Conservation (phyloP, 2,888 invertebrate species). For the Heliconius hortense region DNA sequence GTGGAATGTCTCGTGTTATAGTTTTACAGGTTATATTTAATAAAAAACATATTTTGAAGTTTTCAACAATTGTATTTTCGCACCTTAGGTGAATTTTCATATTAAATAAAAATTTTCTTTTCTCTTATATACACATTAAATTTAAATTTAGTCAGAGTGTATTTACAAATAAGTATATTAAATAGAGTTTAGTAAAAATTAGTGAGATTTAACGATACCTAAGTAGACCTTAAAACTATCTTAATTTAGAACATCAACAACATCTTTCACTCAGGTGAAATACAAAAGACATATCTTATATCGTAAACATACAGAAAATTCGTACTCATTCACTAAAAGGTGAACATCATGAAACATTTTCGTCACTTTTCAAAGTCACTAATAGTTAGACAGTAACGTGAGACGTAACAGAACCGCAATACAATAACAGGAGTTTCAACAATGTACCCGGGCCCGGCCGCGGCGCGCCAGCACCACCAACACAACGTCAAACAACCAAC, state of each 20-base stretch:
- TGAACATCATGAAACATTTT: conserved; percentile 60
- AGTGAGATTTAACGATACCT: conserved; percentile 82
- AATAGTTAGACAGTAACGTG: conserved; percentile 54
- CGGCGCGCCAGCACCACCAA: conserved; percentile 17
- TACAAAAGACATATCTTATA: conserved; percentile 64
- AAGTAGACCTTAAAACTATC: conserved; percentile 65
- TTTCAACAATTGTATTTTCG: conserved; percentile 80
- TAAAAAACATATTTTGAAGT: conserved; percentile 63
- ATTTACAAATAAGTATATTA: conserved; percentile 81
- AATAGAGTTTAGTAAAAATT: conserved; percentile 83
- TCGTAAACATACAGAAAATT: conserved; percentile 63
- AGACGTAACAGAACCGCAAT: conserved; percentile 53
- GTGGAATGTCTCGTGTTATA: conserved; percentile 35
- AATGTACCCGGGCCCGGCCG: conserved; percentile 49
- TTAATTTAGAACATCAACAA: conserved; percentile 80
- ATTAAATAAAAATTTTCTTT: conserved; percentile 78
- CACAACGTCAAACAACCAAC: not conserved
- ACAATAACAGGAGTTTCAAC: conserved; percentile 53
- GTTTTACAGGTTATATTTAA: conserved; percentile 36
- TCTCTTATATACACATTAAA: conserved; percentile 82
- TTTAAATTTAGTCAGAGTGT: conserved; percentile 81
- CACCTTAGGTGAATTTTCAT: conserved; percentile 77
- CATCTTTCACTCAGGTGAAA: conserved; percentile 77
- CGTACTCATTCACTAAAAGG: conserved; percentile 60
- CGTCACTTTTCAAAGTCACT: conserved; percentile 49